Evolutionary conservation across 2,888 invertebrate species (phyloP).

Genomic region (Lagria hirta): DNA sequence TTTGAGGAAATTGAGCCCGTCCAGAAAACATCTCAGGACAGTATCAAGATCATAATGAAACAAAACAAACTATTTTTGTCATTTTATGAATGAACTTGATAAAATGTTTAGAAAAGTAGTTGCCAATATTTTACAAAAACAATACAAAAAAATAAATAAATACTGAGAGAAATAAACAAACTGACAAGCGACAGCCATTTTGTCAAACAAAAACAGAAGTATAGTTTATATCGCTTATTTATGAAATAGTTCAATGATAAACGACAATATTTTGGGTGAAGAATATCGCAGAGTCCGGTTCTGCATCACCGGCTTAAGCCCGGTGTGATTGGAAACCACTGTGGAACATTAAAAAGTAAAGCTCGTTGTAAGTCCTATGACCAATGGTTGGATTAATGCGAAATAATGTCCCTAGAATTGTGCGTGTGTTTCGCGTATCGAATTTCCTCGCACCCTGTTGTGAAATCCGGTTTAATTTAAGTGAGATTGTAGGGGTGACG

Average conservation of each 20-base stretch:
- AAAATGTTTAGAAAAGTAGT: constrained; percentile 1
- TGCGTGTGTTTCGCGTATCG: constrained; percentile 37
- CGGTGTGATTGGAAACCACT: constrained; percentile 51
- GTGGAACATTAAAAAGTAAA: constrained; percentile 54
- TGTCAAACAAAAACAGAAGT: no score
- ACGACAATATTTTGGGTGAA: no score
- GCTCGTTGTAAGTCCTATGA: constrained; percentile 52
- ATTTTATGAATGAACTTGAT: neutral
- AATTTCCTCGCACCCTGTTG: constrained; percentile 47
- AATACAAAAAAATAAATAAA: no score
- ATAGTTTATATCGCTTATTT: no score
- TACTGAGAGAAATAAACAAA: no score
- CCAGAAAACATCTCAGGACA: no score
- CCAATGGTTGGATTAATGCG: constrained; percentile 52
- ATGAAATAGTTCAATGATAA: no score
- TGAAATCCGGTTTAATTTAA: constrained; percentile 51
- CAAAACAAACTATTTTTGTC: constrained; percentile 2
- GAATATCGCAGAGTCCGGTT: no score
- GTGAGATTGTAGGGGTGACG: constrained; percentile 44
- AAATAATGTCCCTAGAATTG: constrained; percentile 39
- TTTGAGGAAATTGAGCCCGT: no score
- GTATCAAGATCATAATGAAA: no score
- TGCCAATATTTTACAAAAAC: no score
- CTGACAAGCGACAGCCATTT: no score
- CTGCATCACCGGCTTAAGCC: constrained; percentile 44